Conservation (phyloP, 2,888 invertebrate genomes). For the Eupithecia abbreviata region DNA sequence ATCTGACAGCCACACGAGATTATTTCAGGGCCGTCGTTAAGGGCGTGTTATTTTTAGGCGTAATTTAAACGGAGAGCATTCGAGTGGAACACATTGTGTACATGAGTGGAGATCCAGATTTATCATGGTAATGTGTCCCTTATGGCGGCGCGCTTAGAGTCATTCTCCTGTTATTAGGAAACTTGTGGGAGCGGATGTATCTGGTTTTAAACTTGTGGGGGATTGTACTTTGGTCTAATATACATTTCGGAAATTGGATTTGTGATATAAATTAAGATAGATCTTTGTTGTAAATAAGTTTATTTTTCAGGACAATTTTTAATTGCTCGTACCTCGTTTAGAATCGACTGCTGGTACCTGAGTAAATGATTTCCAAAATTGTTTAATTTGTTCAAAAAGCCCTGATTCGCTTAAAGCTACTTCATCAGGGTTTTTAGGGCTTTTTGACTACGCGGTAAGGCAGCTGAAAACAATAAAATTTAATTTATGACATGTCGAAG, state of each 20-base stretch:
- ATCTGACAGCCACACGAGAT: constrained; percentile 16
- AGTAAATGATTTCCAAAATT: background rate
- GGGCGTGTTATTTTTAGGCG: constrained; percentile 21
- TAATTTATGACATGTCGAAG: too few species aligned
- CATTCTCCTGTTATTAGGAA: constrained; percentile 9
- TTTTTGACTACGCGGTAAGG: too few species aligned
- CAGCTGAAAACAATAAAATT: too few species aligned
- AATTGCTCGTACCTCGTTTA: background rate
- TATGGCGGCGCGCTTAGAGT: background rate
- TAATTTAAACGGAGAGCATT: constrained; percentile 20
- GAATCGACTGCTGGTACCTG: background rate
- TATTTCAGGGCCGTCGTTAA: constrained; percentile 8
- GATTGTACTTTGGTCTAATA: background rate
- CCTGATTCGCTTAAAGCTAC: too few species aligned
- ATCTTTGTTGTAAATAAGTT: background rate
- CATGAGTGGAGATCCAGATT: constrained; percentile 21
- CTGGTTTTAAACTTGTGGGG: constrained; percentile 3
- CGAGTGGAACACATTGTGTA: constrained; percentile 22
- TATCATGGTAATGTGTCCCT: constrained; percentile 19
- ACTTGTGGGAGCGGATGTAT: background rate
- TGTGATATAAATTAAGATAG: background rate
- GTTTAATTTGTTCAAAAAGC: background rate
- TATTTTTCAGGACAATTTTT: background rate
- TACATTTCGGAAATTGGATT: background rate
- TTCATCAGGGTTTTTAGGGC: background rate